phyloP scores from a whole-genome alignment of 2,113 vertebrate species.

The Aix galericulata region DNA sequence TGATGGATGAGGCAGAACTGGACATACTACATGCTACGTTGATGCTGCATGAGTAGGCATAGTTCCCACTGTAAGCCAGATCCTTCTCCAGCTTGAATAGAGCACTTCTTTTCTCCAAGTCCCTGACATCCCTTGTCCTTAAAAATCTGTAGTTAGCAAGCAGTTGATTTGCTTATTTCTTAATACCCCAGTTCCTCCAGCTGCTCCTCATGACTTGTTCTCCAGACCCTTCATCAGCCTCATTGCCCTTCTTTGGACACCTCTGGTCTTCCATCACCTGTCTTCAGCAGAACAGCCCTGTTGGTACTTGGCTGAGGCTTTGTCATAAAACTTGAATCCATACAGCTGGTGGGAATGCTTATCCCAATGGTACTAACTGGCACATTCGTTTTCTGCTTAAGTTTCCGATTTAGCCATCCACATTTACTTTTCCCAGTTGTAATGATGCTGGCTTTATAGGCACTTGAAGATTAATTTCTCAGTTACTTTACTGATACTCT shows the following conservation, averaged over 20 bases:
- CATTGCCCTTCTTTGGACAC: too few species aligned
- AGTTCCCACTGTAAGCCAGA: accelerated
- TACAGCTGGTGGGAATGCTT: neutral
- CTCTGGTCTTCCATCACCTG: neutral
- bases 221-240: too few species aligned
- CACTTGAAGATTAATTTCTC: neutral
- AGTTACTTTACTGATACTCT: neutral
- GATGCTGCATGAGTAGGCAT: neutral
- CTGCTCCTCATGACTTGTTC: too few species aligned
- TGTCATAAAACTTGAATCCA: neutral
- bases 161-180: neutral
- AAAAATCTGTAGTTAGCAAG: neutral
- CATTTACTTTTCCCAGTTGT: neutral
- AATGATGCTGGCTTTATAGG: neutral
- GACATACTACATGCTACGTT: neutral
- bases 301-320: neutral
- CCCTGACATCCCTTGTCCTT: neutral
- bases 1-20: neutral
- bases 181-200: too few species aligned
- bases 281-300: neutral
- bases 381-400: neutral
- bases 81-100: neutral
- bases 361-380: neutral
- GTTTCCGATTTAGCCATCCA: neutral
- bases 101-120: neutral